Evolutionary conservation across 2,888 invertebrate species (phyloP), one percentile per base, ranked within the genome.

Genomic region (Dicyrtomina minuta): DNA sequence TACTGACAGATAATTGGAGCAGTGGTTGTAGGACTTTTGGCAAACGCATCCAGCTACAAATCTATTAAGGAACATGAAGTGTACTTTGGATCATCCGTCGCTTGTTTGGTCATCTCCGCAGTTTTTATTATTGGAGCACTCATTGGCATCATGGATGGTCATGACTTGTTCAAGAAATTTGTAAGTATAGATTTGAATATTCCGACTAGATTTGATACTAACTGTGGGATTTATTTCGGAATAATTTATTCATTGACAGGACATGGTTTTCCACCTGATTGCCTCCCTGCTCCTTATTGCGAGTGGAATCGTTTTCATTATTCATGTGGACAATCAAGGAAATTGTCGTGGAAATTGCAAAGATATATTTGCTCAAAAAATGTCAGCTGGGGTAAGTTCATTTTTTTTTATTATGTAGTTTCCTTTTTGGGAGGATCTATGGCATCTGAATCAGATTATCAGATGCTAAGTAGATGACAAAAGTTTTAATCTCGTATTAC

Each of bases 341-440:
- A 70, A 59, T 2, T 67, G 67, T 26, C 17, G 59, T 15, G 49
- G 51, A 17, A 62, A 49, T 1, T 41, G 53, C 15, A 76, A 73
- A 27, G 70, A 66, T 53, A 39, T 66, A n/a, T 77, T 74, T 62
- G 70, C 70, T 3, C 71, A 71, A 33, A 68, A 73, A 58, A 64
- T 73, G 20, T 71, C 77, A 8, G 71, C 75, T 59, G 77, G 77
- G 75, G 77, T 77, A 66, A 74, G 70, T 64, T 68, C n/a, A n/a
- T n/a, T n/a, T n/a, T n/a, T n/a, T n/a, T n/a, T n/a, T n/a, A n/a
- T n/a, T n/a, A 33, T 33, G 3, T 33, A 33, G 33, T 33, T 8
- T 33, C 33, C 33, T 33, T 3, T 33, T n/a, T n/a, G n/a, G n/a
- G n/a, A n/a, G n/a, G n/a, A n/a, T n/a, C n/a, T n/a, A n/a, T n/a